Evolutionary conservation across 1,140 invertebrate species (phyloP).

Genomic region (Drosophila rhopaloa): DNA sequence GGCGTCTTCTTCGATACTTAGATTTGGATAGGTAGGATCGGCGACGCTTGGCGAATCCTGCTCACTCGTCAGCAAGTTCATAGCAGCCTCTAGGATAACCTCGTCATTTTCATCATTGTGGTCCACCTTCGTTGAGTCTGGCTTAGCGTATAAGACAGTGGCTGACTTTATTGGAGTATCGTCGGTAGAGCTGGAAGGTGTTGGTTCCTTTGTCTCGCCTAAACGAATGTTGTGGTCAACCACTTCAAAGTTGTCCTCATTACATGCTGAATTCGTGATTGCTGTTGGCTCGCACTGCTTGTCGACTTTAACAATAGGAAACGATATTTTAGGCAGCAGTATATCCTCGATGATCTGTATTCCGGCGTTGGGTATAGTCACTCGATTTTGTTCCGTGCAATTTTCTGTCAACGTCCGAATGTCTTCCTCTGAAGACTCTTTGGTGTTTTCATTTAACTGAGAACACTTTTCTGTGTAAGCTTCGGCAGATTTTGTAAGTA

Average conservation of each 20-base stretch:
- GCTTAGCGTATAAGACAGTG: constrained; percentile 54
- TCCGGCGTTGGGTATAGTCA: not conserved
- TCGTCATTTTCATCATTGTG: constrained; percentile 54
- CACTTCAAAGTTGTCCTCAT: not conserved
- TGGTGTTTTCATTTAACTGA: not conserved
- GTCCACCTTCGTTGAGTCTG: constrained; percentile 65
- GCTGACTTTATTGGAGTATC: constrained; percentile 6
- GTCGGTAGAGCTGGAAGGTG: not conserved
- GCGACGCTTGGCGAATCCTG: not conserved
- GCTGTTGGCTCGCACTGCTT: not conserved
- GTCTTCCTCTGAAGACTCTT: not conserved
- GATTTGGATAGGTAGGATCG: constrained; percentile 8
- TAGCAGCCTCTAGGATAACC: constrained; percentile 10
- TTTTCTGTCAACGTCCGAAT: not conserved
- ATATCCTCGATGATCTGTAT: constrained; percentile 65
- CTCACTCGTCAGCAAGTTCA: constrained; percentile 14
- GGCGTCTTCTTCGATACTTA: constrained; percentile 48
- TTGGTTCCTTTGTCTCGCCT: not conserved
- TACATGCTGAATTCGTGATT: not conserved
- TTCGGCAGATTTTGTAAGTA: not conserved
- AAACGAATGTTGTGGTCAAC: not conserved
- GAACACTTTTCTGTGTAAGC: not conserved
- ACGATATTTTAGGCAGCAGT: constrained; percentile 45
- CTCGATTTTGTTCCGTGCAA: not conserved
- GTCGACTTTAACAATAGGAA: constrained; percentile 57